phyloP scores from a whole-genome alignment of 2,797 vertebrate species.

The Catharus ustulatus region DNA sequence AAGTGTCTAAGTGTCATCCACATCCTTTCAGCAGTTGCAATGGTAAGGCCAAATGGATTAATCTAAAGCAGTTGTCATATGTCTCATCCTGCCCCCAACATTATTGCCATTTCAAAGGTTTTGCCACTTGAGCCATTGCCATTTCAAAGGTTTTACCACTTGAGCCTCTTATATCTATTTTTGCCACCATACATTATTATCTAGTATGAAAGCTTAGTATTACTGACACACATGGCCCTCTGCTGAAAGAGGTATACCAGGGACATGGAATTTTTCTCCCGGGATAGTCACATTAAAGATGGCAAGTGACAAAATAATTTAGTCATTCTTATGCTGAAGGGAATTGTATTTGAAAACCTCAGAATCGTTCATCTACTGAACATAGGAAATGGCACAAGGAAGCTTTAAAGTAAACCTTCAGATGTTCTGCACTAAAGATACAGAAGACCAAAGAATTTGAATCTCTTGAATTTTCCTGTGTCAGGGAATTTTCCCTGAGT shows the following conservation, averaged over 20 bases:
- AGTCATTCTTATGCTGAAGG: background rate
- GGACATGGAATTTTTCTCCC: background rate
- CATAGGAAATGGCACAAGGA: background rate
- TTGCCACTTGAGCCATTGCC: background rate
- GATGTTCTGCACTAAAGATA: background rate
- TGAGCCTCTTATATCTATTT: background rate
- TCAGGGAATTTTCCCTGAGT: background rate
- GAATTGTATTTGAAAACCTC: background rate
- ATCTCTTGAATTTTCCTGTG: background rate
- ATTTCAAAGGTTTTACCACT: background rate
- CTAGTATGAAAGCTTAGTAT: background rate
- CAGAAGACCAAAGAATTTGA: background rate
- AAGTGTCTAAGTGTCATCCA: background rate
- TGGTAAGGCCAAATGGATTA: background rate
- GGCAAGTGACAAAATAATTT: background rate
- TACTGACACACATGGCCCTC: background rate
- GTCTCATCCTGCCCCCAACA: background rate
- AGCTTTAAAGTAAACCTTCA: background rate
- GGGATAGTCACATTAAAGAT: background rate
- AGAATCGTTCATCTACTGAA: background rate
- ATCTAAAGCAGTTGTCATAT: background rate
- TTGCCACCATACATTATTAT: background rate
- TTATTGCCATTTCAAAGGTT: background rate
- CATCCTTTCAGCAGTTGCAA: background rate
- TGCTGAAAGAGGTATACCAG: background rate